Evolutionary conservation across 2,888 invertebrate species (phyloP), one percentile per base, ranked within the genome.

Genomic region (Agrochola macilenta): DNA sequence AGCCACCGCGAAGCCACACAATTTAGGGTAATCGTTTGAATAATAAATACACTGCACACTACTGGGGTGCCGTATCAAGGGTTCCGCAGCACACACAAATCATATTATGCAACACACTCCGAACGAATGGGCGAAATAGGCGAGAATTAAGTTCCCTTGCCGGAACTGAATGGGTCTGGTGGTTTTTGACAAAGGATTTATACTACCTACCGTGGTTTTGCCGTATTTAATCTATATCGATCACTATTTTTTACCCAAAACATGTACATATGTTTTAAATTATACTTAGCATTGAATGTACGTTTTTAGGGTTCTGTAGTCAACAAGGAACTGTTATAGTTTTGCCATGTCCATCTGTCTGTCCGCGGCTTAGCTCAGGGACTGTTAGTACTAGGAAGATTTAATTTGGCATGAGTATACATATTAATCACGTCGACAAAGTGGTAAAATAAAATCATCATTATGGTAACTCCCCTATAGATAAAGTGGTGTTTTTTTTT

Each of bases 1-100:
- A 57, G 35, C 43, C 65, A 68, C 71, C 70, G 57, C 63, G 58
- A 83, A 83, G 64, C 74, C 78, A 72, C 76, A 81, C 71, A 86
- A 83, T 74, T 83, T 72, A 83, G 78, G 78, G 78, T 82, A 86
- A 83, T 78, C 83, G 83, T 74, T 63, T 83, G 83, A 86, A 83
- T 83, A 86, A 82, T 83, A 86, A 78, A 83, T 86, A 72, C 39
- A 76, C 65, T 82, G 82, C 77, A 77, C 71, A 71, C 65, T 23
- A 60, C 46, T 72, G 71, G 69, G 72, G 72, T 64, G 57, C 43
- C 69, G 66, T 85, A 81, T 80, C 81, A 72, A 80, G 74, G 69
- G 81, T 65, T 52, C 69, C 58, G 81, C 81, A 74, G 58, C 20
- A 49, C 46, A 72, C 80, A 82, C 74, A 82, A 82, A 85, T 82